Evolutionary conservation across 2,888 invertebrate species (phyloP), one percentile per base, ranked within the genome.

Genomic region (Tromatobia lineatoria): DNA sequence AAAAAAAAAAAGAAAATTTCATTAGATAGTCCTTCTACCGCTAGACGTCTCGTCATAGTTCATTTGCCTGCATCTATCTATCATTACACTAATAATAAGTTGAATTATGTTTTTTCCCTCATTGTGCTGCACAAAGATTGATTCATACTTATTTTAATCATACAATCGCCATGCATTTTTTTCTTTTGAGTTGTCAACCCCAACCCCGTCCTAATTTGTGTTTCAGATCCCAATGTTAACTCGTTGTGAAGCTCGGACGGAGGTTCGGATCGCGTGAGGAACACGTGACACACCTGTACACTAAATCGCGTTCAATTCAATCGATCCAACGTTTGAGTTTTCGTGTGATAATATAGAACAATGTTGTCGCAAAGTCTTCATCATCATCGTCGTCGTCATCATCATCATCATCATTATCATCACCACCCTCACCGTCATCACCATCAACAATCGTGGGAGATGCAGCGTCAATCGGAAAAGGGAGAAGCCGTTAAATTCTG

Each of bases 171-270:
- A 73, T 74, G 71, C 71, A 84, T 74, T 83, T 74, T 77, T 90
- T 91, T 89, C 84, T 91, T 93, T 93, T 93, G 85, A 89, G 90
- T 93, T 93, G 92, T 92, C 91, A 86, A 89, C 89, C 92, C 93
- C 90, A 91, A 92, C 90, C 93, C 91, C 91, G 89, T 91, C 92
- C 90, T 92, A 90, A 87, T 93, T 92, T 93, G 88, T 93, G 93
- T 93, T 93, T 70, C 93, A 93, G 93, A 91, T 90, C 88, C 88
- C 84, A 84, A 84, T 74, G 66, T 66, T 85, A 86, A 88, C 83
- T 85, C 86, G 85, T 74, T 83, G 85, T 50, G 88, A 87, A 82
- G 89, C 76, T 81, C 87, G 81, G 88, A 86, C 86, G 87, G 85
- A 88, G 86, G 90, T 74, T 83, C 83, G 85, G 74, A 81, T 57